Evolutionary conservation across 2,113 vertebrate genomes (phyloP), one percentile per base, ranked within the genome.

Genomic region (Alligator mississippiensis): DNA sequence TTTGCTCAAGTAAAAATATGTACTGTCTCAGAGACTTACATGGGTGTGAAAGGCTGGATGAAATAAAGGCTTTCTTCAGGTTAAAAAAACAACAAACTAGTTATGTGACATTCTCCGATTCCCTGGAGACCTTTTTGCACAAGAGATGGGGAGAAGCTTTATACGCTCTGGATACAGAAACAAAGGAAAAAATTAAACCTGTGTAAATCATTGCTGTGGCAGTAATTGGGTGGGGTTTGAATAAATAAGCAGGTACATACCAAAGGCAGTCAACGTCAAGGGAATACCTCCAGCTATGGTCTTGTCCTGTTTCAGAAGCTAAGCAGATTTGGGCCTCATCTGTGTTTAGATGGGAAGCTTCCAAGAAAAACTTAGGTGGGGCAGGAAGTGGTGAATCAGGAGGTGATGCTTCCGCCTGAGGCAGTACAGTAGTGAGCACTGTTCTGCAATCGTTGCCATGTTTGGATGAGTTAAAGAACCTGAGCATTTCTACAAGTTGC

Each of bases 91-190:
- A 80, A 57, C 75, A 95, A 96, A 97, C 96, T 80, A 0, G 93
- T 96, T 97, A 87, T 87, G 92, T 94, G 95, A 82, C 95, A 97
- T 97, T 97, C 94, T 86, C 87, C 90, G 77, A 85, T 93, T 88
- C 80, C 89, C 87, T 0, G 1, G 79, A 93, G 94, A 96, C 94
- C 94, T 17, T 85, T 90, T 75, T 77, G 82, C 2, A 4, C 13
- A 3, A 79, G 92, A 92, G 92, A 68, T 57, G 74, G 93, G 94
- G 95, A 95, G 91, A 89, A 24, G 95, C 93, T 89, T 80, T 4
- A 80, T 59, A 0, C 60, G 19, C 15, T 93, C 89, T 93, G 84
- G 95, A 83, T 92, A 92, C 89, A 92, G 94, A 96, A 96, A 92
- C 85, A 94, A 92, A 93, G 83, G 9, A 62, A 87, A n/a, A 85